These are phyloP conservation scores for Paramormyrops hopkinsi DNA, from an alignment of 2,797 vertebrate genomes.

Conservation along the genomic window DNA sequence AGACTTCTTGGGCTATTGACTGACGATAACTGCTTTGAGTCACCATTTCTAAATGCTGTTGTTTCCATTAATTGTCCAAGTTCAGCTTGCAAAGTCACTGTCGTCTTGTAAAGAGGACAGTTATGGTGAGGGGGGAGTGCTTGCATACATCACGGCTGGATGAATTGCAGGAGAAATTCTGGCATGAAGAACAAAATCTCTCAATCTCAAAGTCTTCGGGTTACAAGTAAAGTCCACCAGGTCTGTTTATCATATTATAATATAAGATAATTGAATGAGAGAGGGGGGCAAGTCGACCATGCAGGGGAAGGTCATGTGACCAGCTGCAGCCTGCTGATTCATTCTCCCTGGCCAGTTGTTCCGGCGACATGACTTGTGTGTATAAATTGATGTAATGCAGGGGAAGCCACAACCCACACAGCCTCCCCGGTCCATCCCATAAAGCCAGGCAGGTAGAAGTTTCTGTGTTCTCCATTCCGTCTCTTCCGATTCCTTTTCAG, in stretches of 20 bases:
- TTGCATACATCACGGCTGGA: neutral
- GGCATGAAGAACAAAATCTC: neutral
- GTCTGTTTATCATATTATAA: neutral
- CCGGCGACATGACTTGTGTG: neutral
- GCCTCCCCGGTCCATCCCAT: neutral
- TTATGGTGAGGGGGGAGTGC: neutral
- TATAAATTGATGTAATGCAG: neutral
- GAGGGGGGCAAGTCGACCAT: neutral
- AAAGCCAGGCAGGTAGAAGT: neutral
- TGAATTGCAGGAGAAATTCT: neutral
- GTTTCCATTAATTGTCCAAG: neutral
- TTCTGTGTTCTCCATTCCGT: neutral
- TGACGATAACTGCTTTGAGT: neutral
- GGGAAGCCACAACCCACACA: neutral
- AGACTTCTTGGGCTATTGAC: neutral
- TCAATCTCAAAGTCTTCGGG: neutral
- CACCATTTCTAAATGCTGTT: neutral
- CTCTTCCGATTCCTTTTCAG: neutral
- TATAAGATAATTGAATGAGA: neutral
- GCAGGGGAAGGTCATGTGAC: neutral
- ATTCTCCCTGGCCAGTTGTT: neutral
- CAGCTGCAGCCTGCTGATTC: neutral
- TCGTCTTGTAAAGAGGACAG: neutral
- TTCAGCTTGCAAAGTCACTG: neutral
- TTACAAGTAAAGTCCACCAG: neutral